Evolutionary conservation across 2,888 invertebrate species (phyloP), one percentile per base, ranked within the genome.

Genomic region (Hirtodrosophila cameraria): DNA sequence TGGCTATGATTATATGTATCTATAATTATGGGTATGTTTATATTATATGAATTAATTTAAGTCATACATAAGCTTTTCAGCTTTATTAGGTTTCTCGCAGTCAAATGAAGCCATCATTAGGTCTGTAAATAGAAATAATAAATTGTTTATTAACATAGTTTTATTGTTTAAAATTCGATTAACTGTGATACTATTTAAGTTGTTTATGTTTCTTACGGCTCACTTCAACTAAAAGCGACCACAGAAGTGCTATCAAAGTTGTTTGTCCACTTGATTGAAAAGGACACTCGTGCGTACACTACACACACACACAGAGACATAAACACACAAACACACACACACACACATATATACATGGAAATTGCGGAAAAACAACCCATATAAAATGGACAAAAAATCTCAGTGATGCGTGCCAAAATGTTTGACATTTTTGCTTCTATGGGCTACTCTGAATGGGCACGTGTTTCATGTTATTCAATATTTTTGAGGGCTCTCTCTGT

Each of bases 211-310:
- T 13, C 48, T 54, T 54, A 41, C 39, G 46, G 60, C 46, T 60
- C 54, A 16, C 49, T 38, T 45, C 36, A 67, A 49, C 62, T 59
- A 33, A 65, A 71, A 66, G 55, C 55, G 38, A 50, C 62, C 61
- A 54, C 39, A 62, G 74, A 58, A 70, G 59, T 64, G 68, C 57
- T 67, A 54, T 66, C 65, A 50, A 57, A 73, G 77, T 82, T 74
- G 63, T 41, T 67, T 69, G 74, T 65, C 83, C 83, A 86, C 69
- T 82, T 85, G 74, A 83, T 70, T 79, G 71, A 72, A 80, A 79
- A 41, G 57, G 64, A 79, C 65, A 79, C 78, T 79, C 84, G 58
- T 70, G 77, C 79, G 77, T 57, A 72, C 58, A 50, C 39, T 46
- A 41, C 13, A 41, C 16, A 41, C 31, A 48, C n/a, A 41, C 20